Evolutionary conservation across 2,888 invertebrate genomes (phyloP).

Genomic region (Synergus itoensis): DNA sequence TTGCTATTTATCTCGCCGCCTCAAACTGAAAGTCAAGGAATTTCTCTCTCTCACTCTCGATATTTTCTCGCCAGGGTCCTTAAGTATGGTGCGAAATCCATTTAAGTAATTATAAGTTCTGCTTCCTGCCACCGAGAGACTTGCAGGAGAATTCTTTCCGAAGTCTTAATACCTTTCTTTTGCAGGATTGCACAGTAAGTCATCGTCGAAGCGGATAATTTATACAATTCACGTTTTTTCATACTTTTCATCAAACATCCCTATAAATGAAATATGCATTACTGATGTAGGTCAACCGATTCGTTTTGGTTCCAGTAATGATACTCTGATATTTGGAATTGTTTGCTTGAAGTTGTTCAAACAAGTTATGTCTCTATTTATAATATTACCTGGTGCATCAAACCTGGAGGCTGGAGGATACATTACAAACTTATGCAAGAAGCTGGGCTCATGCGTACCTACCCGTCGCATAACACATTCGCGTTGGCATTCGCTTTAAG

Average conservation of each 20-base stretch:
- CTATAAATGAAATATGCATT: no score
- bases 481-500: conserved; percentile 67
- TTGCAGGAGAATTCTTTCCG: background rate
- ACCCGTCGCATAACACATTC: conserved; percentile 57
- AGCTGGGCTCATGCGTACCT: conserved; percentile 51
- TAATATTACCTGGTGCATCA: background rate
- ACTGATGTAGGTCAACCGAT: no score
- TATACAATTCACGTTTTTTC: background rate
- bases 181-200: background rate
- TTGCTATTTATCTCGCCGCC: conserved; percentile 24
- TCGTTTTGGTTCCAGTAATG: no score
- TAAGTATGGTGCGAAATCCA: conserved; percentile 28
- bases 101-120: conserved; percentile 27
- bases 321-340: no score
- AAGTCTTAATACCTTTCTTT: background rate
- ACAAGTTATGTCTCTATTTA: background rate
- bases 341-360: background rate
- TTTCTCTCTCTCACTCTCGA: conserved; percentile 9
- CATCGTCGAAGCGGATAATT: background rate
- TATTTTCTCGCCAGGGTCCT: conserved; percentile 1
- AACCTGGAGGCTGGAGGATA: background rate
- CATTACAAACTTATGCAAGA: conserved; percentile 54
- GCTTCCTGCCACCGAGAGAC: conserved; percentile 22
- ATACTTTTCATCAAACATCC: background rate
- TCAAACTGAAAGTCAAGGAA: conserved; percentile 37